Conservation (phyloP, 1,140 invertebrate species). For the Globodera rostochiensis region DNA sequence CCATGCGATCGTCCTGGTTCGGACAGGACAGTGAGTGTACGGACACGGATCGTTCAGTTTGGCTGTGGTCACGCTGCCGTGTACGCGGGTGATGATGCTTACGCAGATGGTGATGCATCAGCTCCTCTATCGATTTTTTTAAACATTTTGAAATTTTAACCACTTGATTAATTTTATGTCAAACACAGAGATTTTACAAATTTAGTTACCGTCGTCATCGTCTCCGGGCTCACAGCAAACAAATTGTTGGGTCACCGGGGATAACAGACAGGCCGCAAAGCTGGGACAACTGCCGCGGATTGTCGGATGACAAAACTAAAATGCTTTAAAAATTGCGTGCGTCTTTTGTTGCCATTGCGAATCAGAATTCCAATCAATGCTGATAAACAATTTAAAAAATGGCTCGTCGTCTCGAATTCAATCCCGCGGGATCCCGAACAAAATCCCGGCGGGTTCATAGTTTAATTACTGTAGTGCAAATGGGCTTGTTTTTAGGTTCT, state of each 20-base stretch:
- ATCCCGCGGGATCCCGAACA: too few relatives aligned
- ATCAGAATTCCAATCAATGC: not conserved
- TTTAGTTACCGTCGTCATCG: not conserved
- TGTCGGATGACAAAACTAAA: slow-evolving; percentile 41
- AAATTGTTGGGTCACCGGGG: slow-evolving; percentile 32
- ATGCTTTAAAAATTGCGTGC: not conserved
- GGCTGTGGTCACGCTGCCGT: not conserved
- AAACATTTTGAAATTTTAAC: not conserved
- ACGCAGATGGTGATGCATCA: slow-evolving; percentile 9
- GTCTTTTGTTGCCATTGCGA: too few relatives aligned
- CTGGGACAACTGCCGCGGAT: slow-evolving; percentile 22
- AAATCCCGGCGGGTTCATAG: too few relatives aligned
- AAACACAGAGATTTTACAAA: not conserved
- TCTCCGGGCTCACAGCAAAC: slow-evolving; percentile 25
- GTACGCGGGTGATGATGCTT: not conserved
- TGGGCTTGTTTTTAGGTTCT: too few relatives aligned
- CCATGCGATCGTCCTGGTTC: slow-evolving; percentile 1
- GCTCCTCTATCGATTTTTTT: not conserved
- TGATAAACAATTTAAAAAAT: not conserved
- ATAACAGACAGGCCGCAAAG: slow-evolving; percentile 29
- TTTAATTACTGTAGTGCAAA: too few relatives aligned
- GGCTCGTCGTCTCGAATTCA: too few relatives aligned
- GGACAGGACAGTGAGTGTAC: not conserved
- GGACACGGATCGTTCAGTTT: not conserved
- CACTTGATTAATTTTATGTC: too few relatives aligned